A percentile compares a stretch with the other conserved stretches of the same genome.
phyloP scores from a whole-genome alignment of 2,113 vertebrate genomes.

The Caretta caretta region DNA sequence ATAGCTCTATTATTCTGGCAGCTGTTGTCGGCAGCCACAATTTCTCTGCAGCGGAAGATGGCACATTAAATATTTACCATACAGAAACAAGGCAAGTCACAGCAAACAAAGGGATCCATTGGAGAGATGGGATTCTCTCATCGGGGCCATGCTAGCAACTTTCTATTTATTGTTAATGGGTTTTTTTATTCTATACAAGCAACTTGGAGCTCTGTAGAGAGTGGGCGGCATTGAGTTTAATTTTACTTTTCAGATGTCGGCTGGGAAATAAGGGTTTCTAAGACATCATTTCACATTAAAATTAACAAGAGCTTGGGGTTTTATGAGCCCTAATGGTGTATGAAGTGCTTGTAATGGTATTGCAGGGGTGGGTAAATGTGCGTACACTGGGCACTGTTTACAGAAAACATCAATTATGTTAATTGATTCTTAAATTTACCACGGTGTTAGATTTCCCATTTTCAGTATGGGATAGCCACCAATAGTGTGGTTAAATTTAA shows the following conservation, averaged over 20 bases:
- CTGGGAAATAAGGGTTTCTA: constrained; percentile 16
- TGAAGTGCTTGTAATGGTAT: neutral
- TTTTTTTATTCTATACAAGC: neutral
- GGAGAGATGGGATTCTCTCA: neutral
- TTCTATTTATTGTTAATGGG: neutral
- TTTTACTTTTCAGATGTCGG: neutral
- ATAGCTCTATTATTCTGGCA: neutral
- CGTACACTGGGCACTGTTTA: neutral
- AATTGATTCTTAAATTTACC: neutral
- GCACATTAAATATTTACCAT: neutral
- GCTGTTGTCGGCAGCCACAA: neutral
- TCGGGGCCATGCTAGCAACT: neutral
- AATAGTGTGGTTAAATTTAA: neutral
- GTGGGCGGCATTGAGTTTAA: accelerated
- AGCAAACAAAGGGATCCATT: neutral
- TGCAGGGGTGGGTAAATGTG: neutral
- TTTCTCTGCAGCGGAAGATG: neutral
- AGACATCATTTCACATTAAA: neutral
- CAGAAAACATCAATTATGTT: neutral
- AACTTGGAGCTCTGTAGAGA: accelerated
- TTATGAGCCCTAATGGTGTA: accelerated
- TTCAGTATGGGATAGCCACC: neutral
- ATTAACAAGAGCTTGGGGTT: neutral
- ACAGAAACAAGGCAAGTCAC: neutral
- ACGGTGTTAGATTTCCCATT: neutral